A percentile compares a stretch with the other conserved stretches of the same genome.
Conservation (phyloP, 2,797 vertebrate species). For the Argya squamiceps region DNA sequence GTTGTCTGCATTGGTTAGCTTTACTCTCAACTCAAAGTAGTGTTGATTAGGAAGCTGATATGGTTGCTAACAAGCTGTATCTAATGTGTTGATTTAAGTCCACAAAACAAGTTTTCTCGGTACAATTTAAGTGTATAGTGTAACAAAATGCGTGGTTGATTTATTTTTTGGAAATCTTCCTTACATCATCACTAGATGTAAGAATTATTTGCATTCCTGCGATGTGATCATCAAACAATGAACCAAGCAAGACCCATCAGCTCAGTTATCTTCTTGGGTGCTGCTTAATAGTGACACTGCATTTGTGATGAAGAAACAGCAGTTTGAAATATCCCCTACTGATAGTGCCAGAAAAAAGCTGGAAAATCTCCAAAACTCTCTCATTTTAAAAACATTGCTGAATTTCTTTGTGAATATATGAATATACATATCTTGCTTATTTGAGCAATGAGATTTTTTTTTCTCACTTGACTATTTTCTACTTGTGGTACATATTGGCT, state of each 20-base stretch:
- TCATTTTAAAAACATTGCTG: constrained; percentile 44
- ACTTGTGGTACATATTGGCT: neutral
- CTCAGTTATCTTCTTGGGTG: neutral
- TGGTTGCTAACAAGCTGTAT: neutral
- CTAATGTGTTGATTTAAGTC: neutral
- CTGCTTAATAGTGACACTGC: constrained; percentile 18
- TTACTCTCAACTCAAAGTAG: neutral
- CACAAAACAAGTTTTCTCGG: neutral
- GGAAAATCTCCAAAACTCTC: constrained; percentile 25
- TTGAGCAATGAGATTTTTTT: neutral
- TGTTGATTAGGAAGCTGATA: neutral
- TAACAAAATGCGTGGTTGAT: neutral
- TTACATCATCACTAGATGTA: neutral
- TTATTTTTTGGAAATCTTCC: neutral
- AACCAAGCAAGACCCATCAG: neutral
- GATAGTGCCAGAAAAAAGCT: constrained; percentile 30
- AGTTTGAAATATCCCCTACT: constrained; percentile 20
- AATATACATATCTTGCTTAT: constrained; percentile 31
- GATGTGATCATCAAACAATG: neutral
- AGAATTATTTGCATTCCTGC: neutral
- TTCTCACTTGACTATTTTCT: constrained; percentile 44
- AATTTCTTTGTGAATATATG: constrained; percentile 25
- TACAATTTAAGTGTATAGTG: neutral
- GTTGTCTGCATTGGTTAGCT: neutral
- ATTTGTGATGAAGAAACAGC: constrained; percentile 16